A percentile compares a stretch with the other conserved stretches of the same genome.
Conservation (phyloP, 2,888 invertebrate genomes). For the Lacanobia wlatinum region DNA sequence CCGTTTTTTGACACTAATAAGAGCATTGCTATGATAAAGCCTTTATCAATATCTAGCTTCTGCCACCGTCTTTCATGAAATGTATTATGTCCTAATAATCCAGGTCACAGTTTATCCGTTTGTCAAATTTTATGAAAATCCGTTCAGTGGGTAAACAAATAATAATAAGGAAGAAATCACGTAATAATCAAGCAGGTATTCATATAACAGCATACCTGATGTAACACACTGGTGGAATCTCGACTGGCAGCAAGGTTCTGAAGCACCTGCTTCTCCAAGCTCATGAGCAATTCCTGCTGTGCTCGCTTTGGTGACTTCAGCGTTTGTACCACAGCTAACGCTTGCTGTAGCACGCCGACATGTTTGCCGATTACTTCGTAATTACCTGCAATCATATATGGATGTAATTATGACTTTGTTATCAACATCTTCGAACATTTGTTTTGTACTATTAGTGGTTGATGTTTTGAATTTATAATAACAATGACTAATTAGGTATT, state of each 20-base stretch:
- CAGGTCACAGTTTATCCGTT: too few species aligned
- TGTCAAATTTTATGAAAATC: too few species aligned
- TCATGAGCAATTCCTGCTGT: slow-evolving; percentile 91
- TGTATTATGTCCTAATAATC: too few species aligned
- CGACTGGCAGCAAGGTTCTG: slow-evolving; percentile 90
- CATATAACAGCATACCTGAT: slow-evolving; percentile 79
- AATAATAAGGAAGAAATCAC: too few species aligned
- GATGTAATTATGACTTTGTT: neutral
- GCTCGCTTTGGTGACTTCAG: slow-evolving; percentile 89
- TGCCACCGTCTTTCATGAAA: too few species aligned
- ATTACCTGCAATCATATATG: slow-evolving; percentile 76
- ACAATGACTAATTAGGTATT: too few species aligned
- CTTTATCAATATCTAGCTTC: too few species aligned
- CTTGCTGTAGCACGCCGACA: slow-evolving; percentile 84
- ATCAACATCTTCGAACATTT: neutral
- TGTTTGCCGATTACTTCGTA: slow-evolving; percentile 84
- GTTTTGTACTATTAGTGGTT: neutral
- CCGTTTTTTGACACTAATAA: too few species aligned
- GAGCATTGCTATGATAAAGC: too few species aligned
- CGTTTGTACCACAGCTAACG: slow-evolving; percentile 89
- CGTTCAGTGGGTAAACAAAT: too few species aligned
- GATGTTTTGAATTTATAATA: neutral
- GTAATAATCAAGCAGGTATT: too few species aligned
- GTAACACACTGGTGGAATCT: slow-evolving; percentile 90
- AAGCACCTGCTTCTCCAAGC: slow-evolving; percentile 91